Evolutionary conservation across 2,888 invertebrate species (phyloP).

Genomic region (Falcaria lacertinaria): DNA sequence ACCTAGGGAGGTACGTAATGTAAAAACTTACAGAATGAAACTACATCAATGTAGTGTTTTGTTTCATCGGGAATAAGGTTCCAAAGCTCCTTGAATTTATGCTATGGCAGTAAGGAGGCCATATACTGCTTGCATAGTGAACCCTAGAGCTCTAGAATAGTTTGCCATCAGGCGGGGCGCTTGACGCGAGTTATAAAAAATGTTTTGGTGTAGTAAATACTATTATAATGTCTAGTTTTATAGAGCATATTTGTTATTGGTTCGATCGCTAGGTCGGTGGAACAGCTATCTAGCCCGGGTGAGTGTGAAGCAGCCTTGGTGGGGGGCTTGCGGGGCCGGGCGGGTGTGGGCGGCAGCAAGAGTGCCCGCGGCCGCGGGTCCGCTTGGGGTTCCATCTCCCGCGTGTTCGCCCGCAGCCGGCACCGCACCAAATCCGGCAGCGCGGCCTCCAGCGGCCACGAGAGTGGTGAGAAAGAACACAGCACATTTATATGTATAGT

Average conservation of each 20-base stretch:
- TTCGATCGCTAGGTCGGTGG: conserved; percentile 81
- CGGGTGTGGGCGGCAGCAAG: conserved; percentile 54
- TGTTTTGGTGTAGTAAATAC: no score
- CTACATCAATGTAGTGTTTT: no score
- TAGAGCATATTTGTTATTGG: conserved; percentile 1
- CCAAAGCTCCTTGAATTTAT: no score
- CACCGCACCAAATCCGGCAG: conserved; percentile 89
- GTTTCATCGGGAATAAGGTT: no score
- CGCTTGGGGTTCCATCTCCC: conserved; percentile 94
- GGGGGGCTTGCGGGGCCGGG: conserved; percentile 61
- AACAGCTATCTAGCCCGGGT: conserved; percentile 90
- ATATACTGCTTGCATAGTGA: no score
- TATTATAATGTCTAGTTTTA: not conserved
- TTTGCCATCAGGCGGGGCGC: no score
- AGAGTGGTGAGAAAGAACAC: conserved; percentile 83
- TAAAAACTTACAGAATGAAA: no score
- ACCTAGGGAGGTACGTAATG: no score
- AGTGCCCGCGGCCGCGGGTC: conserved; percentile 83
- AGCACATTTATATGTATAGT: no score
- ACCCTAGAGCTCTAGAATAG: no score
- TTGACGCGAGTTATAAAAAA: no score
- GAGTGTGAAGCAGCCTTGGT: conserved; percentile 83
- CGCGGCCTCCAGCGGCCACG: conserved; percentile 82
- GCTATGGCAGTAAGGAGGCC: no score
- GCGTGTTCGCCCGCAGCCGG: conserved; percentile 92